Base-by-base conservation (phyloP, 2,797 vertebrate species). In the Glossophaga mutica region DNA sequence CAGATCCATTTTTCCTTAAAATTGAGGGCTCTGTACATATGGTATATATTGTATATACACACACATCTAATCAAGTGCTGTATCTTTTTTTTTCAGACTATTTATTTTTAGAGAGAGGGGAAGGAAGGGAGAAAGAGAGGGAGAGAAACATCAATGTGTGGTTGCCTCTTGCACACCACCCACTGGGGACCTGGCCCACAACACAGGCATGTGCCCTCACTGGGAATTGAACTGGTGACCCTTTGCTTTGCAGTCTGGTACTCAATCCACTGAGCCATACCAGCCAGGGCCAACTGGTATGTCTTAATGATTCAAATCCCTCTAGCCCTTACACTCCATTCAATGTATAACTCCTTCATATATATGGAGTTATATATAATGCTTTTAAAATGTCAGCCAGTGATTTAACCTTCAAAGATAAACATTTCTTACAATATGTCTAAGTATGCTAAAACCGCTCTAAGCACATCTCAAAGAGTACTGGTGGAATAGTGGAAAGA, bases 1-100 rank as follows among this genome's bases (percentile, higher is more conserved):
- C 46, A 73, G 26, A 92, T 39, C 34, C 87, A 18, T 83, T 95
- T 94, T 65, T 81, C 68, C 44, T 83, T 65, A 91, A 77, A 92
- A 71, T 68, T 0, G 26, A 32, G 48, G 57, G 48, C 26, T 48
- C 16, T 65, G 71, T 52, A 39, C n/a, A 18, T n/a, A 21, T 15
- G 9, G 4, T 44, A n/a, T n/a, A 26, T 37, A 34, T 4, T 15
- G 32, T 22, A 59, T 6, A 62, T 12, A 62, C 5, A 62, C 29
- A 32, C 26, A 14, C 59, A 26, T 11, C 55, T 26, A 26, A 57
- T 57, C 55, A 26, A 57, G 55, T 57, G 22, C 22, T 10, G 55
- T 21, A 8, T 55, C 52, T 55, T 55, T 50, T 55, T 55, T 57
- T 57, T 57, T 57, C 16, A 57, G 55, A 26, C 9, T 57, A 57